Evolutionary conservation across 2,113 vertebrate species (phyloP).

Genomic region (Mellivora capensis): DNA sequence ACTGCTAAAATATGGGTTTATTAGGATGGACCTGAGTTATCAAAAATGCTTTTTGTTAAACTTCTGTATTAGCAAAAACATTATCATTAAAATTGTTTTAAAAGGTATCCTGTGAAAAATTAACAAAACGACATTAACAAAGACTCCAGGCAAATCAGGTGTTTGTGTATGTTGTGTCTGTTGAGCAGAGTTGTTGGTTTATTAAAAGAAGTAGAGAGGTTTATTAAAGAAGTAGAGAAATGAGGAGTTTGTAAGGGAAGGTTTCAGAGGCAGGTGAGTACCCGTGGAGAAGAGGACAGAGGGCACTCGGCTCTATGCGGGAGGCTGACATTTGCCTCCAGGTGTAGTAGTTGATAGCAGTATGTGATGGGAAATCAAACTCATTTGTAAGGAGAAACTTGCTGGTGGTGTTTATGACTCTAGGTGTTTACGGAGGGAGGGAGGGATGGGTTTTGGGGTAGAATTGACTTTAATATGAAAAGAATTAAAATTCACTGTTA

Average conservation of each 20-base stretch:
- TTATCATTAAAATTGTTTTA: not conserved
- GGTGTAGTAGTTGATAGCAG: not conserved
- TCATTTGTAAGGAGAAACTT: not conserved
- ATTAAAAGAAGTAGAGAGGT: too few species aligned
- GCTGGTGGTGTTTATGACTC: not conserved
- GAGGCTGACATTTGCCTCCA: not conserved
- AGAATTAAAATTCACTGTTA: not conserved
- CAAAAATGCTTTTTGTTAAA: not conserved
- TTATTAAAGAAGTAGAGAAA: not conserved
- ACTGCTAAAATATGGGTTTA: not conserved
- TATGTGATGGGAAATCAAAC: not conserved
- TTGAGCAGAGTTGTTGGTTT: not conserved
- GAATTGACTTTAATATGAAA: not conserved
- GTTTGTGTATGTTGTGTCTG: not conserved
- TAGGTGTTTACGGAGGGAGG: not conserved
- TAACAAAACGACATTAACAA: not conserved
- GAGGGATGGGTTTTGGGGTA: not conserved
- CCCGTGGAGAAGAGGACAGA: not conserved
- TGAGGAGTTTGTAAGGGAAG: not conserved
- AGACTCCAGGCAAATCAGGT: not conserved
- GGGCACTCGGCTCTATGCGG: rapidly evolving
- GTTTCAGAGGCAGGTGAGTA: not conserved
- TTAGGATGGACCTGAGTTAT: not conserved
- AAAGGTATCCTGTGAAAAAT: not conserved
- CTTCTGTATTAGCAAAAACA: not conserved